These are phyloP conservation scores for Thalassoma bifasciatum DNA, from an alignment of 2,113 vertebrate species.

Conservation along the genomic window DNA sequence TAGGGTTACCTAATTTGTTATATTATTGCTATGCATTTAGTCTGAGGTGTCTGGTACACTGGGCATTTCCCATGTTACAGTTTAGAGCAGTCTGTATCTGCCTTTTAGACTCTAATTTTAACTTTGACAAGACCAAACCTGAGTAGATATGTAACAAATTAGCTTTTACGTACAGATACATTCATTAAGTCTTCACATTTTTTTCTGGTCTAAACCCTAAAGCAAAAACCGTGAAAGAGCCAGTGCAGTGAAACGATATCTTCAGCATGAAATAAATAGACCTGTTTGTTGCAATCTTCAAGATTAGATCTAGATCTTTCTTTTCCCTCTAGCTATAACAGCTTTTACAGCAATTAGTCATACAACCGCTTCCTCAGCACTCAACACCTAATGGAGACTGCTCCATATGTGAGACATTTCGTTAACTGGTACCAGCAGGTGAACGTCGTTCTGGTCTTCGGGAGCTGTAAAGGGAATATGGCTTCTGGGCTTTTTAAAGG, in stretches of 20 bases:
- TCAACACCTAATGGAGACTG: slow-evolving; percentile 2
- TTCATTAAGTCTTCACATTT: not conserved
- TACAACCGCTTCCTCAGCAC: slow-evolving; percentile 16
- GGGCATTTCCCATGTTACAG: too few relatives aligned
- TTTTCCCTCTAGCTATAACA: not conserved
- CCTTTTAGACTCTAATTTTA: not conserved
- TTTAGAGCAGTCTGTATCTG: too few relatives aligned
- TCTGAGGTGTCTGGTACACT: too few relatives aligned
- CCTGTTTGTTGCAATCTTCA: slow-evolving; percentile 5
- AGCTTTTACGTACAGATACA: not conserved
- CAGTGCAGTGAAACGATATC: not conserved
- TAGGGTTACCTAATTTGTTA: too few relatives aligned
- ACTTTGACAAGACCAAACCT: too few relatives aligned
- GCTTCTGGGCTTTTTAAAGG: slow-evolving; percentile 34
- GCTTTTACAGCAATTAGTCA: slow-evolving; percentile 36
- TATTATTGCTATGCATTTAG: too few relatives aligned
- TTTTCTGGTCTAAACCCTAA: not conserved
- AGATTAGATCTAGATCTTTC: slow-evolving; percentile 19
- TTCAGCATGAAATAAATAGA: slow-evolving; percentile 5
- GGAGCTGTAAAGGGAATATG: not conserved
- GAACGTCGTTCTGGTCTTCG: not conserved
- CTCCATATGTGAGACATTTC: slow-evolving; percentile 38
- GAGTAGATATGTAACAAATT: not conserved
- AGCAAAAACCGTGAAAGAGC: not conserved
- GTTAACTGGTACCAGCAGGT: slow-evolving; percentile 18